Base-by-base conservation (phyloP, 2,888 invertebrate genomes). In the Eupelmus urozonus region DNA sequence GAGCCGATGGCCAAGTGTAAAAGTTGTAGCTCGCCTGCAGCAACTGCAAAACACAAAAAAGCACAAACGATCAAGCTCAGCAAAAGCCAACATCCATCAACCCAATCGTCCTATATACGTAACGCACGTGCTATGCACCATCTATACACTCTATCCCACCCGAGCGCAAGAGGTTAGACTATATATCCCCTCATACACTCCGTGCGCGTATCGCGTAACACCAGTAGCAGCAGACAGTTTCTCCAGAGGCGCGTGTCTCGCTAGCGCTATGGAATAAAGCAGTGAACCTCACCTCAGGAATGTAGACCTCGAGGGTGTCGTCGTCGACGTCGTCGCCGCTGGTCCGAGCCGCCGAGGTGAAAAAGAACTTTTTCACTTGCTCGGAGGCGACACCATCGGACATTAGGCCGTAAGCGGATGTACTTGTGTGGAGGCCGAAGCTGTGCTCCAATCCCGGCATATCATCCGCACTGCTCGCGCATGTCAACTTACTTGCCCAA, bases 1-100 rank as follows among this genome's bases (percentile, higher is more conserved):
- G 96, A 67, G 98, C 97, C 82, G 96, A 96, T 0, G 98, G 97
- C 98, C 98, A 98, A 84, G 97, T 96, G 92, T 98, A 97, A 90
- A 97, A 96, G 71, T 97, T 97, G 91, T 98, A 98, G 83, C 95
- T 95, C 16, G 96, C 95, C 88, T 96, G 95, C 51, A 96, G 90
- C 79, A 96, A 91, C 94, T 96, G 88, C 59, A 91, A 91, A 75
- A 78, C 55, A 77, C 79, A 65, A 62, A 34, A 5, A 34, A 34
- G 9, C 3, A 34, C 9, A 34, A 34, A 34, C 3, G 34, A 34
- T 5, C 3, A 34, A 34, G 34, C 3, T 34, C 9, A 34, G 34
- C n/a, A n/a, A 34, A 34, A 34, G 34, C 34, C 34, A 34, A 34
- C 3, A 34, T 34, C 34, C n/a, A n/a, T n/a, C 34, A 34, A 34